Percentiles rank a stretch among this genome's conserved stretches.
Conservation (phyloP, 1,140 invertebrate species). For the Micrasema minimum region DNA sequence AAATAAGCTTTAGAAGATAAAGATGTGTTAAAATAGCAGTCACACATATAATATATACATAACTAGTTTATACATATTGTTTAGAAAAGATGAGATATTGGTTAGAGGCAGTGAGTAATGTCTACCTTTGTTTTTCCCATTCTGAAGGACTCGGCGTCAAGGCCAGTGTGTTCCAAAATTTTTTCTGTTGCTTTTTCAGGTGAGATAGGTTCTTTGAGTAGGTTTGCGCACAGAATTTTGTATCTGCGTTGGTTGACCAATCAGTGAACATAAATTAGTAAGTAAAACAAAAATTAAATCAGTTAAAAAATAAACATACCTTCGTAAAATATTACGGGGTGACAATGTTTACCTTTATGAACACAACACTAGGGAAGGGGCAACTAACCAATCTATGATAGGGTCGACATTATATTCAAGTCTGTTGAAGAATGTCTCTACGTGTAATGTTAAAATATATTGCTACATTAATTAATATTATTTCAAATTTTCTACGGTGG, state of each 20-base stretch:
- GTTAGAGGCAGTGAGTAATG: slow-evolving; percentile 33
- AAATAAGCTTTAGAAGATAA: slow-evolving; percentile 7
- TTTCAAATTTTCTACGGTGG: not conserved
- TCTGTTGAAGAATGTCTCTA: slow-evolving; percentile 41
- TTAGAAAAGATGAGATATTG: slow-evolving; percentile 4
- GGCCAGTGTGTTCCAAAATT: slow-evolving; percentile 85
- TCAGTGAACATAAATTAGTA: slow-evolving; percentile 38
- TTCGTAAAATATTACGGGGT: slow-evolving; percentile 25
- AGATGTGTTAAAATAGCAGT: not conserved
- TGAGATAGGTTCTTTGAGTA: slow-evolving; percentile 78
- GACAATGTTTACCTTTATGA: slow-evolving; percentile 24
- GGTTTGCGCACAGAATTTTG: slow-evolving; percentile 90
- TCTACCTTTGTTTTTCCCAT: slow-evolving; percentile 95
- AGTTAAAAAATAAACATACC: slow-evolving; percentile 26
- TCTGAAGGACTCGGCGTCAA: slow-evolving; percentile 93
- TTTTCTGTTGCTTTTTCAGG: slow-evolving; percentile 87
- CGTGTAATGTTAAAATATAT: slow-evolving; percentile 7
- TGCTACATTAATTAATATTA: not conserved
- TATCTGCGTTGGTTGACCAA: slow-evolving; percentile 77
- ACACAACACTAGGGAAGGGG: slow-evolving; percentile 37
- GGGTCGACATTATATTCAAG: slow-evolving; percentile 39
- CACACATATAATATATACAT: not conserved
- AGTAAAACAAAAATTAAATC: slow-evolving; percentile 7
- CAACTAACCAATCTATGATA: slow-evolving; percentile 6
- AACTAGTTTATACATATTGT: not conserved